Evolutionary conservation across 2,113 vertebrate genomes (phyloP).

Genomic region (Martes martes): DNA sequence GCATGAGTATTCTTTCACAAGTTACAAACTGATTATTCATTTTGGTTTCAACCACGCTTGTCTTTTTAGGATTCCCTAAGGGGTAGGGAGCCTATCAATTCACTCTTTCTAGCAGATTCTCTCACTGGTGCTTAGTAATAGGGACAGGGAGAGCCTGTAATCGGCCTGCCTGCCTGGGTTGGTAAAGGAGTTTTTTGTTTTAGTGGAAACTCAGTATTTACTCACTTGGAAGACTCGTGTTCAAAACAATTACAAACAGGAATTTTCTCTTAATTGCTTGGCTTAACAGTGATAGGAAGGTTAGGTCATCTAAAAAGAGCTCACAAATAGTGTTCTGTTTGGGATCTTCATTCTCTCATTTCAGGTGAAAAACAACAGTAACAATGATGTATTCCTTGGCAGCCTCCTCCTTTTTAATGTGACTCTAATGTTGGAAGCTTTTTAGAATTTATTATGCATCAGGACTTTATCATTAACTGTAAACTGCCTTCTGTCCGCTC

Average conservation of each 20-base stretch:
- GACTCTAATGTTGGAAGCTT: background rate
- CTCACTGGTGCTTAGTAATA: background rate
- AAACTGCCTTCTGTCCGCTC: background rate
- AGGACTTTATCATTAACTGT: background rate
- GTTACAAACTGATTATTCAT: background rate
- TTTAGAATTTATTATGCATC: background rate
- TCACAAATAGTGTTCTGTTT: background rate
- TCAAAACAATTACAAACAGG: constrained; percentile 7
- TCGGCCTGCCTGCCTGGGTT: background rate
- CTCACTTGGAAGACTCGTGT: background rate
- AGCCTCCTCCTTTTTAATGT: background rate
- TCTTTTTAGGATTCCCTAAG: background rate
- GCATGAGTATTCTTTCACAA: background rate
- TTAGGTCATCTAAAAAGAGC: background rate
- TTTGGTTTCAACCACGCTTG: constrained; percentile 1
- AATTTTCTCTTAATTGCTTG: background rate
- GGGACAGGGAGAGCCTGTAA: background rate
- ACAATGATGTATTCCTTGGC: background rate
- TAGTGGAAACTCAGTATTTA: background rate
- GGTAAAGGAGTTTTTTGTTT: background rate
- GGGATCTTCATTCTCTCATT: background rate
- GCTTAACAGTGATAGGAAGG: background rate
- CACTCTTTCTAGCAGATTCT: background rate
- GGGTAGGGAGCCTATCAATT: background rate
- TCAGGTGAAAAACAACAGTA: background rate